Evolutionary conservation across 2,888 invertebrate genomes (phyloP).

Genomic region (Caenorhabditis uteleia): DNA sequence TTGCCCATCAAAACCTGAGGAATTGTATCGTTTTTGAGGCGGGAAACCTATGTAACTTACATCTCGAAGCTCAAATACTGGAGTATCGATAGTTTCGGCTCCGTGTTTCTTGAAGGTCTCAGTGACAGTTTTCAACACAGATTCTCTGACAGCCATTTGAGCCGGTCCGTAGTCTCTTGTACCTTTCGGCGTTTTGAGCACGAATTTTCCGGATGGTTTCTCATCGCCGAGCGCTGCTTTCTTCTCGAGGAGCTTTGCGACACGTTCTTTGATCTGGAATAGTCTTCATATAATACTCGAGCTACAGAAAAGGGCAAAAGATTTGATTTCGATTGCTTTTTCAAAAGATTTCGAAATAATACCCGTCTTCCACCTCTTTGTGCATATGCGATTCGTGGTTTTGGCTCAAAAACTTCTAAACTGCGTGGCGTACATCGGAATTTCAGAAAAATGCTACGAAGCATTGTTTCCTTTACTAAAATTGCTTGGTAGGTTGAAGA

Average conservation of each 20-base stretch:
- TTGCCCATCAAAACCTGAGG: conserved; percentile 92
- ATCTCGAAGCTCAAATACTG: conserved; percentile 67
- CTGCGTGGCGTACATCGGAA: no score
- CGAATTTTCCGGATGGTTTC: conserved; percentile 51
- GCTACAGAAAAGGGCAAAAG: neutral
- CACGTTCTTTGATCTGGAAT: conserved; percentile 83
- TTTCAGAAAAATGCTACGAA: neutral
- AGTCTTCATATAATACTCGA: no score
- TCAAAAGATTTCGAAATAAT: neutral
- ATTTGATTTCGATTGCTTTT: neutral
- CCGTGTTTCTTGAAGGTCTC: conserved; percentile 93
- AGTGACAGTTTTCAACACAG: conserved; percentile 80
- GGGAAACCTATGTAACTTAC: conserved; percentile 15
- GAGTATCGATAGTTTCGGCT: conserved; percentile 88
- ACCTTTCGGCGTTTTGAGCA: conserved; percentile 67
- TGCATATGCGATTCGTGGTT: conserved; percentile 52
- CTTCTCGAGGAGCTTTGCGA: conserved; percentile 81
- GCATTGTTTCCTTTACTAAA: neutral
- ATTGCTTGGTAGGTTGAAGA: neutral
- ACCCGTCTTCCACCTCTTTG: conserved; percentile 64
- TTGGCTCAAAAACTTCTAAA: conserved; percentile 2
- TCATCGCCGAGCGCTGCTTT: conserved; percentile 78
- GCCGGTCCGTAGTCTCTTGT: conserved; percentile 86
- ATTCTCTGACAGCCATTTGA: conserved; percentile 86
- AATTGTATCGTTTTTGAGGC: conserved; percentile 1